Percentiles rank a stretch among this genome's conserved stretches.
Evolutionary conservation across 1,140 invertebrate species (phyloP).

Genomic region (Cydia pomonella): DNA sequence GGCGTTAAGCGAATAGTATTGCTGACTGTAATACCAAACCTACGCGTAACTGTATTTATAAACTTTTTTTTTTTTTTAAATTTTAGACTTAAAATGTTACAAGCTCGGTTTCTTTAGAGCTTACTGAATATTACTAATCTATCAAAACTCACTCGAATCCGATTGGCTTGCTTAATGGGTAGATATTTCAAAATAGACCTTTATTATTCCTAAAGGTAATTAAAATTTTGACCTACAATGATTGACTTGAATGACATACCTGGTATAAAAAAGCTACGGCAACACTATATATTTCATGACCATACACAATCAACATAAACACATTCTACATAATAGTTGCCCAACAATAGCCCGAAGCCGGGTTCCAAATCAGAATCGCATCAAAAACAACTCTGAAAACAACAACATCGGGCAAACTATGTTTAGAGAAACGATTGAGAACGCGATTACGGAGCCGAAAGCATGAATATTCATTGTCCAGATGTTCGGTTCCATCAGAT

Average conservation of each 20-base stretch:
- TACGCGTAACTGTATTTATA: no score
- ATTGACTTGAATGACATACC: not conserved
- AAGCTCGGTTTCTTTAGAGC: no score
- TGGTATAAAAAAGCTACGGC: not conserved
- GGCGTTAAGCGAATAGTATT: no score
- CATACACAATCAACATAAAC: conserved; percentile 27
- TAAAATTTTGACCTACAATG: not conserved
- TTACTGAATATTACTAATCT: no score
- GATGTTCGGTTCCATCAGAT: conserved; percentile 43
- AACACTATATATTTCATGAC: not conserved
- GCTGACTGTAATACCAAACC: no score
- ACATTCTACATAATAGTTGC: conserved; percentile 33
- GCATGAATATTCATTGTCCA: conserved; percentile 61
- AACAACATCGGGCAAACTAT: conserved; percentile 42
- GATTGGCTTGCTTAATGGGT: no score
- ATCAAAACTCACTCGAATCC: no score
- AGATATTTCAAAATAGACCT: no score
- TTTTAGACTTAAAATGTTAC: no score
- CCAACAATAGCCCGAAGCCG: conserved; percentile 28
- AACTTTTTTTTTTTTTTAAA: no score
- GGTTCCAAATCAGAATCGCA: conserved; percentile 35
- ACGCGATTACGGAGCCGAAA: conserved; percentile 49
- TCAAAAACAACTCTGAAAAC: conserved; percentile 42
- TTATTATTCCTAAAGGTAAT: not conserved
- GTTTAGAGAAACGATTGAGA: conserved; percentile 50